phyloP scores from a whole-genome alignment of 2,888 invertebrate species.

The Phalangium opilio region DNA sequence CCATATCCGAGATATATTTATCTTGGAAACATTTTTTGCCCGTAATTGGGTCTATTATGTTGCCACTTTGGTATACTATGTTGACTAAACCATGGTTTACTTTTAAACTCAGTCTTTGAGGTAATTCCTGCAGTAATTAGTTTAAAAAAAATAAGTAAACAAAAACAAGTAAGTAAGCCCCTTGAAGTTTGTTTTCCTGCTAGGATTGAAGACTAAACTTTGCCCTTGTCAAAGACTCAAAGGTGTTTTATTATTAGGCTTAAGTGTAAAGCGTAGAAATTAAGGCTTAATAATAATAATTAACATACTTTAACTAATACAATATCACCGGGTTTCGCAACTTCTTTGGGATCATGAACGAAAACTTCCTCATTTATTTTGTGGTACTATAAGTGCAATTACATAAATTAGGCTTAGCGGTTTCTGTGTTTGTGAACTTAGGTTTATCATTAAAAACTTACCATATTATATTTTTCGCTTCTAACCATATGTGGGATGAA shows the following conservation, averaged over 20 bases:
- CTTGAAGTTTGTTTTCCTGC: too few relatives aligned
- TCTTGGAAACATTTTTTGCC: slow-evolving; percentile 59
- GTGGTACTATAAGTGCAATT: slow-evolving; percentile 54
- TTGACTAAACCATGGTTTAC: slow-evolving; percentile 65
- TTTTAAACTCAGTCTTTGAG: slow-evolving; percentile 52
- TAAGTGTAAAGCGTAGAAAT: too few relatives aligned
- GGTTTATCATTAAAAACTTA: too few relatives aligned
- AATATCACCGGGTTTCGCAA: slow-evolving; percentile 65
- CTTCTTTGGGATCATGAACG: slow-evolving; percentile 58
- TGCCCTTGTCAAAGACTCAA: too few relatives aligned
- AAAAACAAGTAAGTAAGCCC: too few relatives aligned
- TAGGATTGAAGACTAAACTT: too few relatives aligned
- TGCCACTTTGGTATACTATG: slow-evolving; percentile 63
- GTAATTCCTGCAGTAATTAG: slow-evolving; percentile 37
- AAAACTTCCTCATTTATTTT: slow-evolving; percentile 52
- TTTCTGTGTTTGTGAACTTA: too few relatives aligned
- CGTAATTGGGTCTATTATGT: slow-evolving; percentile 69
- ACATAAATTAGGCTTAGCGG: too few relatives aligned
- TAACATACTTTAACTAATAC: slow-evolving; percentile 47
- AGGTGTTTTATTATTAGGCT: too few relatives aligned
- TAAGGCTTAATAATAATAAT: too few relatives aligned
- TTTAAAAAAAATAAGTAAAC: slow-evolving; percentile 1
- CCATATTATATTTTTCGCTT: too few relatives aligned
- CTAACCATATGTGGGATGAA: too few relatives aligned
- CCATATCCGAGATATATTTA: slow-evolving; percentile 56